These are phyloP conservation scores for Luperina testacea DNA, from an alignment of 2,888 invertebrate genomes.

Conservation along the genomic window DNA sequence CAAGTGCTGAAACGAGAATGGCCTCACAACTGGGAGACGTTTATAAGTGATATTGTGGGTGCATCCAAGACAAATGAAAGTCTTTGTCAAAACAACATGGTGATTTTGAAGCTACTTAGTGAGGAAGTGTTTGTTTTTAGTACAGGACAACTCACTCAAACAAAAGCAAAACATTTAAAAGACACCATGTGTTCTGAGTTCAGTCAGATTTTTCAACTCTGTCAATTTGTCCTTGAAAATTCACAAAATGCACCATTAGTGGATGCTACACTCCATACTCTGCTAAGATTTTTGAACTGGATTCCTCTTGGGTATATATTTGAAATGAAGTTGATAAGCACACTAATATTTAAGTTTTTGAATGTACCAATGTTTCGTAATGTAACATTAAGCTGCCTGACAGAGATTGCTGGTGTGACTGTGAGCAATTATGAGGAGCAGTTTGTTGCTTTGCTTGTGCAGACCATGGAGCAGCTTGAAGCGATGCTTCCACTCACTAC, in stretches of 20 bases:
- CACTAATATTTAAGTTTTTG: slow-evolving; percentile 98
- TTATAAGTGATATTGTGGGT: slow-evolving; percentile 99
- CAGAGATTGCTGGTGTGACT: slow-evolving; percentile 98
- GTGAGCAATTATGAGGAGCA: slow-evolving; percentile 97
- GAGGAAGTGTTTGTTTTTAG: slow-evolving; percentile 99
- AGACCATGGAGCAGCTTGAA: slow-evolving; percentile 97
- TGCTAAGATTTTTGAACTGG: slow-evolving; percentile 99
- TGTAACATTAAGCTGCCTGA: slow-evolving; percentile 99
- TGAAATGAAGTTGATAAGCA: slow-evolving; percentile 98
- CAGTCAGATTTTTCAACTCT: slow-evolving; percentile 99
- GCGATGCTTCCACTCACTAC: slow-evolving; percentile 97
- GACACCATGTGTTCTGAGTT: slow-evolving; percentile 99
- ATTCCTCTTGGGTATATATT: slow-evolving; percentile 99
- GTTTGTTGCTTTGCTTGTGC: slow-evolving; percentile 96
- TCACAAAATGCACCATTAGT: slow-evolving; percentile 99
- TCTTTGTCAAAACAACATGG: slow-evolving; percentile 99
- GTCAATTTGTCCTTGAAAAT: slow-evolving; percentile 99
- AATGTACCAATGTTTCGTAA: slow-evolving; percentile 99
- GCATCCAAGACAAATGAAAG: slow-evolving; percentile 99
- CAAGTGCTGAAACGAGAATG: slow-evolving; percentile 99
- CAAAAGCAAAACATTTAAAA: slow-evolving; percentile 99
- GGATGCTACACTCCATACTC: slow-evolving; percentile 98
- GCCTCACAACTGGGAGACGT: slow-evolving; percentile 99
- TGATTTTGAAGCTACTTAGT: slow-evolving; percentile 98
- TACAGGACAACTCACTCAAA: slow-evolving; percentile 99